Evolutionary conservation across 2,888 invertebrate genomes (phyloP).

Genomic region (Brachyptera putata): DNA sequence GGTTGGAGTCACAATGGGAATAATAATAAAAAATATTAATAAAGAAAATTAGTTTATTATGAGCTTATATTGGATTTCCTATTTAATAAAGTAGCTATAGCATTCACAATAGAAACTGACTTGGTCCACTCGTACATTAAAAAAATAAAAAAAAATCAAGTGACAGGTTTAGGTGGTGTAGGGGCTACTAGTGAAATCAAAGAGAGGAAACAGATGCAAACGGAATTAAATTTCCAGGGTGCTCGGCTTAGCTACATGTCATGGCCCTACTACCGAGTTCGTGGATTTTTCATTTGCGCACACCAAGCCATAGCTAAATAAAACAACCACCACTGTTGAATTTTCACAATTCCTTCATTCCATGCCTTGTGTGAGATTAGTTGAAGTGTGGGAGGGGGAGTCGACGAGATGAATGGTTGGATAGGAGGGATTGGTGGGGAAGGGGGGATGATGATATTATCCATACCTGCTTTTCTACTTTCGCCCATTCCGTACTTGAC

Average conservation of each 20-base stretch:
- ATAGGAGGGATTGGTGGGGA: too few species aligned
- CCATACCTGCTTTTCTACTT: not conserved
- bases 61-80: too few species aligned
- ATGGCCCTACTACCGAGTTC: not conserved
- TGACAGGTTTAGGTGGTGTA: conserved; percentile 15
- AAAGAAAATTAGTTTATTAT: too few species aligned
- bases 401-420: too few species aligned
- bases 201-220: conserved; percentile 22
- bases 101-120: too few species aligned
- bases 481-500: not conserved
- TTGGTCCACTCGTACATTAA: too few species aligned
- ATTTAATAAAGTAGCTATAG: too few species aligned
- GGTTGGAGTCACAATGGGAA: too few species aligned
- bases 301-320: conserved; percentile 23
- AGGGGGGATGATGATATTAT: too few species aligned
- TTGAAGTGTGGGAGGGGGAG: not conserved
- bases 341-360: not conserved
- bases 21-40: too few species aligned
- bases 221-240: conserved; percentile 27
- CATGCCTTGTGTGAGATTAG: not conserved
- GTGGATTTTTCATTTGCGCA: conserved; percentile 29
- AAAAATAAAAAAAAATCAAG: conserved; percentile 21
- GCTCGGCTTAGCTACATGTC: not conserved
- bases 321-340: conserved; percentile 19
- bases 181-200: not conserved